Percentiles rank a stretch among this genome's conserved stretches.
phyloP scores from a whole-genome alignment of 2,797 vertebrate genomes.

The Taenioides sp. region DNA sequence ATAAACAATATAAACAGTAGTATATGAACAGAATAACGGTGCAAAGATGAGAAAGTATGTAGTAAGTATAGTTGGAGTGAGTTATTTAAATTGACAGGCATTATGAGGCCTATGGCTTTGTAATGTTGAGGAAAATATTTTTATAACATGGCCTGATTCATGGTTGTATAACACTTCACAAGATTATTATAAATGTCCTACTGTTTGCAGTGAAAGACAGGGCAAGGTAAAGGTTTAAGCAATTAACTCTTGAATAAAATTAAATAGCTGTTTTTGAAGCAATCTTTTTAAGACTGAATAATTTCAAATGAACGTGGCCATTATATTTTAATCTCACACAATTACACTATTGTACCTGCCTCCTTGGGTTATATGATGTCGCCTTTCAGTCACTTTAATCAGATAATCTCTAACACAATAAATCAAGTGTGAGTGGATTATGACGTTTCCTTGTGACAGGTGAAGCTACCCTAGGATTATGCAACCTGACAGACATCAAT shows the following conservation, averaged over 20 bases:
- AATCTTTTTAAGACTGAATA: slow-evolving; percentile 15
- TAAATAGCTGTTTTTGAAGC: background rate
- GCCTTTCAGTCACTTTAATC: slow-evolving; percentile 39
- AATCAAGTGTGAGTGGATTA: slow-evolving; percentile 55
- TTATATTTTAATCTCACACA: slow-evolving; percentile 45
- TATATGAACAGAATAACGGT: too few relatives aligned
- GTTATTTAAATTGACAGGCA: too few relatives aligned
- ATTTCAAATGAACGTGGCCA: slow-evolving; percentile 12
- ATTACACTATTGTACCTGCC: slow-evolving; percentile 42
- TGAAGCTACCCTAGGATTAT: slow-evolving; percentile 45
- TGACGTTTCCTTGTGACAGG: slow-evolving; percentile 39
- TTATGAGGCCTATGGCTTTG: background rate
- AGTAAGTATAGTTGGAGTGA: too few relatives aligned
- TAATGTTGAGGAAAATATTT: background rate
- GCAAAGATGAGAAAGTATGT: too few relatives aligned
- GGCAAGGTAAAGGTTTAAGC: background rate
- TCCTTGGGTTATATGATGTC: slow-evolving; percentile 44
- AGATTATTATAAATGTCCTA: background rate
- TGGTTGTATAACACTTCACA: background rate
- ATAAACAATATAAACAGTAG: too few relatives aligned
- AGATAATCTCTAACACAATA: slow-evolving; percentile 39
- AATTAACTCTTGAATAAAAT: slow-evolving; percentile 1
- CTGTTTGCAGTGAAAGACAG: background rate
- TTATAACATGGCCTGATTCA: background rate
- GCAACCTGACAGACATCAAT: slow-evolving; percentile 59